Conservation (phyloP, 2,888 invertebrate genomes). For the Plebejus argus region DNA sequence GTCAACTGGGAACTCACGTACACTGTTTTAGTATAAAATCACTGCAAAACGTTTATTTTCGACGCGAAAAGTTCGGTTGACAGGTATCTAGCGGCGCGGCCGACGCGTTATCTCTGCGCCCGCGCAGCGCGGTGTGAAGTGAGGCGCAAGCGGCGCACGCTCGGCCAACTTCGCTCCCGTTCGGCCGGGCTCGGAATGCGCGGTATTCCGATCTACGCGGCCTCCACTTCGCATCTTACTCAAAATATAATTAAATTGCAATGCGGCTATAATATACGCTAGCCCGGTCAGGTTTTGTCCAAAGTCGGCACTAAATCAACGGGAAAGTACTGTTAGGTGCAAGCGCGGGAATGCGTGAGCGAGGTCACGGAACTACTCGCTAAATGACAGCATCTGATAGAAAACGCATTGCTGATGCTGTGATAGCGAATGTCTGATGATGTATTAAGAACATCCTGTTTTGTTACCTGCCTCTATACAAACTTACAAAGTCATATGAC, state of each 20-base stretch:
- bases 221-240: conserved; percentile 64
- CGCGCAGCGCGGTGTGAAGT: conserved; percentile 79
- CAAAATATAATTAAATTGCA: conserved; percentile 80
- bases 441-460: background rate
- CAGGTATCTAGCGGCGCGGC: conserved; percentile 67
- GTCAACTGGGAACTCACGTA: conserved; percentile 62
- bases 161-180: conserved; percentile 60
- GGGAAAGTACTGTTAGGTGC: conserved; percentile 81
- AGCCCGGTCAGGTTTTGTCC: conserved; percentile 78
- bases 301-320: conserved; percentile 79
- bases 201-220: conserved; percentile 69
- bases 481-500: too few species aligned
- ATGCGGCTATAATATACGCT: conserved; percentile 74
- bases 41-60: conserved; percentile 68
- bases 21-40: conserved; percentile 63
- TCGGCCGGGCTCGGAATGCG: conserved; percentile 71
- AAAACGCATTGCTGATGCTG: conserved; percentile 55
- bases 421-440: background rate
- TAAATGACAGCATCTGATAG: conserved; percentile 75
- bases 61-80: conserved; percentile 75
- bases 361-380: conserved; percentile 81
- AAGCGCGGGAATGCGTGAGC: conserved; percentile 81
- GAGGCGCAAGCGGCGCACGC: conserved; percentile 62
- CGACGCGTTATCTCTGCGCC: conserved; percentile 76
- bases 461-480: too few species aligned